Percentiles rank a stretch among this genome's conserved stretches.
Conservation (phyloP, 2,797 vertebrate species). For the Oceanodroma leucorhoa region DNA sequence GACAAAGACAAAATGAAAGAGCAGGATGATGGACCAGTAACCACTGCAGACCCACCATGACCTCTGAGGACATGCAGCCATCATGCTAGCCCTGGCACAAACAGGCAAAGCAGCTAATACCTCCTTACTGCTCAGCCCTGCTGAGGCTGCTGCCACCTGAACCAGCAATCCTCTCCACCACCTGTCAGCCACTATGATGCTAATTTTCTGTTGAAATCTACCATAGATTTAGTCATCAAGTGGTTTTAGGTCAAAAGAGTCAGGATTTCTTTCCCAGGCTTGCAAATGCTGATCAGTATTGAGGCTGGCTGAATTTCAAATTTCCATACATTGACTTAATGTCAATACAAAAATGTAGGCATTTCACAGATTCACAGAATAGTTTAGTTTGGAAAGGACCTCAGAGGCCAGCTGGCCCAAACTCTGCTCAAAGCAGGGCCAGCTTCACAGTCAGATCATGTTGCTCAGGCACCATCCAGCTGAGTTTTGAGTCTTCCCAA, state of each 20-base stretch:
- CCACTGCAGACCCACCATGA: not conserved
- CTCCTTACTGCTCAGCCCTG: not conserved
- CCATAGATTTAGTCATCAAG: rapidly evolving
- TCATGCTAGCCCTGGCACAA: rapidly evolving
- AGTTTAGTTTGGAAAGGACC: not conserved
- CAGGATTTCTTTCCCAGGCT: not conserved
- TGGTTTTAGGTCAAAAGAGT: not conserved
- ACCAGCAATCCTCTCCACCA: not conserved
- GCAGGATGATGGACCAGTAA: not conserved
- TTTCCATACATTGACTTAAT: not conserved
- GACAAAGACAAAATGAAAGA: not conserved
- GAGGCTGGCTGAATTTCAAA: not conserved
- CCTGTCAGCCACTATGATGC: rapidly evolving
- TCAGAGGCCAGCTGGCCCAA: not conserved
- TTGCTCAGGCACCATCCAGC: not conserved
- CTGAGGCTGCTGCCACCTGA: not conserved
- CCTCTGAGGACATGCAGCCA: not conserved
- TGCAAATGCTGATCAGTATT: not conserved
- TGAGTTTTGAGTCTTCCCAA: not conserved
- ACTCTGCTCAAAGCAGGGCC: not conserved
- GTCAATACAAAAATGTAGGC: not conserved
- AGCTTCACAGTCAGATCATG: not conserved
- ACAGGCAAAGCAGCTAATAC: not conserved
- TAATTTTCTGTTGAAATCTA: not conserved
- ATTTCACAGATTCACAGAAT: not conserved